These are phyloP conservation scores for Troides oblongomaculatus DNA, from an alignment of 2,888 invertebrate species.

Conservation along the genomic window DNA sequence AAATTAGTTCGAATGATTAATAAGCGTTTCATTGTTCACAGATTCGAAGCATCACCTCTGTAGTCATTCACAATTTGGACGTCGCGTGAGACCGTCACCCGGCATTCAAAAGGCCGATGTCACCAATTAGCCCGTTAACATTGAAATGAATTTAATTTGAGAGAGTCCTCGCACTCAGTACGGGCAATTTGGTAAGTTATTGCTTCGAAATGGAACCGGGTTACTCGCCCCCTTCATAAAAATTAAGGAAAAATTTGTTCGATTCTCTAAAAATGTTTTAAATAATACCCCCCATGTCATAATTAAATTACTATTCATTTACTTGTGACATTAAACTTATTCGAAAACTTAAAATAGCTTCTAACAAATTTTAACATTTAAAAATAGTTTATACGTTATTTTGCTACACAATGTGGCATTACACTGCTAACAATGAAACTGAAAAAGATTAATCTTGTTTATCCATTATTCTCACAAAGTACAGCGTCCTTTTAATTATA, in stretches of 20 bases:
- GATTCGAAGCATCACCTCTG: background rate
- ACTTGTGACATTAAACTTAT: background rate
- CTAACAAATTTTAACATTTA: too few relatives aligned
- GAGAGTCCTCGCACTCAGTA: conserved; percentile 3
- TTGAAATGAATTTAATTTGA: conserved; percentile 25
- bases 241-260: conserved; percentile 1
- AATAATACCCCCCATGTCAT: background rate
- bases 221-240: conserved; percentile 1
- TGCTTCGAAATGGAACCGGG: conserved; percentile 15
- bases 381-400: too few relatives aligned
- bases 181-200: conserved; percentile 19
- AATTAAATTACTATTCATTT: background rate
- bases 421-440: too few relatives aligned
- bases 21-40: background rate
- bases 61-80: conserved; percentile 3
- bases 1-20: background rate
- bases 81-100: background rate
- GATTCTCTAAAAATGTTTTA: background rate
- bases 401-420: too few relatives aligned
- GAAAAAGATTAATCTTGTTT: too few relatives aligned
- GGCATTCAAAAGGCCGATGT: conserved; percentile 14
- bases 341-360: background rate
- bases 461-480: too few relatives aligned
- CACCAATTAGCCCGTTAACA: conserved; percentile 24
- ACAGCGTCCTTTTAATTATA: too few relatives aligned